Base-by-base conservation (phyloP, 2,797 vertebrate species). In the Adrianichthys oophorus region DNA sequence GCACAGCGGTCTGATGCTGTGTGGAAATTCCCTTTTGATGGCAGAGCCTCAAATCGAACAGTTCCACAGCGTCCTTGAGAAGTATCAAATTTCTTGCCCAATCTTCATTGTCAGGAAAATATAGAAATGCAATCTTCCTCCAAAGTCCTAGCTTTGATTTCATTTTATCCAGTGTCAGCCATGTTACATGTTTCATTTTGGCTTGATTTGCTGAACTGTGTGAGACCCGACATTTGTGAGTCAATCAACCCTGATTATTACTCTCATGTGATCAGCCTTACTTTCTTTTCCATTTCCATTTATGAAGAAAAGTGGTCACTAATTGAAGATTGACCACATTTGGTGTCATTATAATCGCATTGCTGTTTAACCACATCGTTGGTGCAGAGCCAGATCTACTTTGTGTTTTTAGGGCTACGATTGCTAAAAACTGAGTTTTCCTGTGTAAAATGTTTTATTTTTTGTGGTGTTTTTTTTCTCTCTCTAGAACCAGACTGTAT, bases 401-500 rank as follows among this genome's bases (percentile, higher is more conserved):
- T 32, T 78, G 68, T 73, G 59, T 64, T n/a, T 68, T 65, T 52
- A 48, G 23, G 37, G 14, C 75, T 52, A 41, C 15, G 26, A n/a
- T 24, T 1, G 50, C 29, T 13, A 4, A 78, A 53, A 83, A 40
- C 5, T 16, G 56, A 79, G 37, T 65, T 73, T 76, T 67, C 84
- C 41, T 21, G 0, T 68, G 24, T 59, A 75, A 5, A 74, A 18
- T 57, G 12, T 55, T n/a, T n/a, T 48, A 60, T 15, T 48, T 15
- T 65, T 7, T 75, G 7, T 63, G 41, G 14, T 55, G 21, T 62
- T 8, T 58, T 51, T 19, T 58, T 61, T 24, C 62, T 32, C 50
- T 50, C 52, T 21, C 62, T 61, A 98, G 96, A 89, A 91, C 76
- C 95, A 98, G 67, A 94, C 94, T 1, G 93, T 98, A 87, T 95